Evolutionary conservation across 2,113 vertebrate species (phyloP).

Genomic region (Phoenicopterus ruber): DNA sequence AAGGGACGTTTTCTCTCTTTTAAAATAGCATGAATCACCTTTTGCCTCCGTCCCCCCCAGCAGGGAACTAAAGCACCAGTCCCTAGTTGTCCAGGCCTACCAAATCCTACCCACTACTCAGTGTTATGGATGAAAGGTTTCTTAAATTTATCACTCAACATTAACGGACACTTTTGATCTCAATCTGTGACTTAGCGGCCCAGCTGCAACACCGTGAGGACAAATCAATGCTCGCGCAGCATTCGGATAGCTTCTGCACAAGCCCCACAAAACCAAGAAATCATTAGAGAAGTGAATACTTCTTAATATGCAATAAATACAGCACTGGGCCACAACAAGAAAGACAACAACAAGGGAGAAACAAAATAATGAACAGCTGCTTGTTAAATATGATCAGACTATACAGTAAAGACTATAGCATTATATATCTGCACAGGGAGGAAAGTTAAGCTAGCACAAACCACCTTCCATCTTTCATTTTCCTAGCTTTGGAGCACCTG

Average conservation of each 20-base stretch:
- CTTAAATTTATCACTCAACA: background rate
- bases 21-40: background rate
- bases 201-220: background rate
- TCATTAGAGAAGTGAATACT: background rate
- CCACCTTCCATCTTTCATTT: background rate
- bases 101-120: background rate
- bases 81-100: background rate
- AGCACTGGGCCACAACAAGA: background rate
- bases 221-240: background rate
- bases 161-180: background rate
- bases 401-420: background rate
- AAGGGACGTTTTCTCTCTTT: background rate
- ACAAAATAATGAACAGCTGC: background rate
- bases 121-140: background rate
- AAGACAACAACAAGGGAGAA: background rate
- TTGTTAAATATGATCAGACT: background rate
- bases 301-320: background rate
- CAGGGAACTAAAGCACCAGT: background rate
- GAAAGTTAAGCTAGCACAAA: background rate
- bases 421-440: background rate
- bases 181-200: background rate
- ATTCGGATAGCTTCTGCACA: background rate
- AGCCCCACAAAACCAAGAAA: background rate
- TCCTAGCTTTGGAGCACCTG: background rate
- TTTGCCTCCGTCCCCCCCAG: background rate